Evolutionary conservation across 2,888 invertebrate species (phyloP).

Genomic region (Geotrupes spiniger): DNA sequence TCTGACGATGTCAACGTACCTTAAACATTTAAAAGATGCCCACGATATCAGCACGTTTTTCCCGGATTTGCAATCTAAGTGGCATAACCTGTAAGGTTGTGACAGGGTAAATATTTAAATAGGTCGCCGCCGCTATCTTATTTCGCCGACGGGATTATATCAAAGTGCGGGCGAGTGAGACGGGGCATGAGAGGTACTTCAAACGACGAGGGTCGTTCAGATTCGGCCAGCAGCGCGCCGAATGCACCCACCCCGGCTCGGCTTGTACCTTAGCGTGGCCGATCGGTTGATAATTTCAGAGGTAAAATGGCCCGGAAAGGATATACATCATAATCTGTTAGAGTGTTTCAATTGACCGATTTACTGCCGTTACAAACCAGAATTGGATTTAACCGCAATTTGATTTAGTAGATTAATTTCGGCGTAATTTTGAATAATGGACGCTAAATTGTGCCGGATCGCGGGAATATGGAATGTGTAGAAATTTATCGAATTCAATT

Average conservation of each 20-base stretch:
- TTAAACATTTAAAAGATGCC: too few species aligned
- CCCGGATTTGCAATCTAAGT: neutral
- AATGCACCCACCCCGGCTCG: neutral
- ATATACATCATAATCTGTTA: constrained; percentile 36
- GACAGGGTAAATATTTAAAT: constrained; percentile 6
- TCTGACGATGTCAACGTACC: too few species aligned
- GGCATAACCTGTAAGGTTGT: neutral
- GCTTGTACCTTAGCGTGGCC: constrained; percentile 17
- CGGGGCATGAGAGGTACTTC: neutral
- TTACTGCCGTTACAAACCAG: constrained; percentile 37
- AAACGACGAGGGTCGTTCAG: neutral
- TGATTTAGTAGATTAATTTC: constrained; percentile 44
- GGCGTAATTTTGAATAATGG: constrained; percentile 43
- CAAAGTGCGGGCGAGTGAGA: neutral
- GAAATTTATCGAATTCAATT: constrained; percentile 13
- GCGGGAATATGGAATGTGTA: constrained; percentile 10
- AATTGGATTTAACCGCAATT: constrained; percentile 40
- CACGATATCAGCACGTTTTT: too few species aligned
- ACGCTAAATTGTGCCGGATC: constrained; percentile 16
- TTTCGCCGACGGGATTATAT: neutral
- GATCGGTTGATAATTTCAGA: constrained; percentile 23
- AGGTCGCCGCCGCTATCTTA: constrained; percentile 2
- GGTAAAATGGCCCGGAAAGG: constrained; percentile 28
- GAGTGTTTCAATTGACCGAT: constrained; percentile 40
- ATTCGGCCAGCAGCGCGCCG: too few species aligned